Evolutionary conservation across 2,113 vertebrate genomes (phyloP).

Genomic region (Saccopteryx leptura): DNA sequence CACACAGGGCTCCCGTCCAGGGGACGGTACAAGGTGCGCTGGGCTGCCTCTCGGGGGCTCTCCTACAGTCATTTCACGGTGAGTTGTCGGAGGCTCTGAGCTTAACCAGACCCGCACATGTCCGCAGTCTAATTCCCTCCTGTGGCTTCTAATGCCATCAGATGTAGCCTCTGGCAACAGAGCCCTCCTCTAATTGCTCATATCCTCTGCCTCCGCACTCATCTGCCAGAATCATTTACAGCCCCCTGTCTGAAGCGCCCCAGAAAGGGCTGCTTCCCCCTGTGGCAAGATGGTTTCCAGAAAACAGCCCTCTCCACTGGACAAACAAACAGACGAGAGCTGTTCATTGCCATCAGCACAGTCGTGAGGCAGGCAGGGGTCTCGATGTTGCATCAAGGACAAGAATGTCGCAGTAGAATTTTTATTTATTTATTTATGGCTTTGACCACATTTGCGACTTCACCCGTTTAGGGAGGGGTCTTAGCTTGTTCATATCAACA

Average conservation of each 20-base stretch:
- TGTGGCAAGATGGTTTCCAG: constrained; percentile 65
- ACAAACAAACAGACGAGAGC: constrained; percentile 23
- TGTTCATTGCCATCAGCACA: neutral
- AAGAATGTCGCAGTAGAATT: neutral
- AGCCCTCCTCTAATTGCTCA: constrained; percentile 73
- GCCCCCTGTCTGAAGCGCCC: constrained; percentile 55
- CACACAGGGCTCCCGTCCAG: neutral
- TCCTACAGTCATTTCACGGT: neutral
- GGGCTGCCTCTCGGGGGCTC: neutral
- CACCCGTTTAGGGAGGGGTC: neutral
- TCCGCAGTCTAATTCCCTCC: constrained; percentile 75
- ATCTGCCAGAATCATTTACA: constrained; percentile 76
- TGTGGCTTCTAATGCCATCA: constrained; percentile 72
- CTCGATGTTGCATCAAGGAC: neutral
- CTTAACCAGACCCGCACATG: constrained; percentile 72
- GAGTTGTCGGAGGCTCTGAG: constrained; percentile 61
- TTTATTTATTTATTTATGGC: neutral
- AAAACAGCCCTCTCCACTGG: constrained; percentile 5
- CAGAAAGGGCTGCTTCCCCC: constrained; percentile 20
- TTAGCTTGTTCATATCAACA: neutral
- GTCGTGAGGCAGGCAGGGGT: neutral
- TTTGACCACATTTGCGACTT: constrained; percentile 3
- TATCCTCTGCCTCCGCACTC: constrained; percentile 57
- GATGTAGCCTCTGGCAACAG: constrained; percentile 74
- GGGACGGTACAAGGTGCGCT: neutral